Evolutionary conservation across 2,113 vertebrate species (phyloP).

Genomic region (Sylvietta virens): DNA sequence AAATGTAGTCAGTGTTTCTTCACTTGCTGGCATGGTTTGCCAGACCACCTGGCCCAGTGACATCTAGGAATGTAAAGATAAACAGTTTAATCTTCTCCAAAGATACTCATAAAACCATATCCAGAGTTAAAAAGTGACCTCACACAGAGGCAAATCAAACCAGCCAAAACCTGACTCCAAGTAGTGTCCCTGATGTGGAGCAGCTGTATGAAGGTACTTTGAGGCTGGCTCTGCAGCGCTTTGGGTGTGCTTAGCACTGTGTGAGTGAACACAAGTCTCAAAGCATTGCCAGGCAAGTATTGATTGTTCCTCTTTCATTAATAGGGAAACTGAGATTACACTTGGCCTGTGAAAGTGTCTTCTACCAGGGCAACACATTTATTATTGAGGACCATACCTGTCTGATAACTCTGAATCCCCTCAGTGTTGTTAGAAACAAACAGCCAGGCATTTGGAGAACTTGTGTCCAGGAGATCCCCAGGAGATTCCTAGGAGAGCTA

Average conservation of each 20-base stretch:
- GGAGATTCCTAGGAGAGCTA: background rate
- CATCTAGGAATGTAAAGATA: conserved; percentile 18
- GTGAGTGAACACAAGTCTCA: background rate
- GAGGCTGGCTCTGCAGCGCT: background rate
- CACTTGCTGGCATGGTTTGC: conserved; percentile 6
- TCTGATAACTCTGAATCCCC: background rate
- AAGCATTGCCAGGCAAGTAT: background rate
- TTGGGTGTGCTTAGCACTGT: background rate
- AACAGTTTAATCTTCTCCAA: conserved; percentile 3
- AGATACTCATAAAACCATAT: conserved; percentile 1
- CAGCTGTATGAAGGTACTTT: background rate
- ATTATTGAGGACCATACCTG: background rate
- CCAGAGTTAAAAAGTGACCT: conserved; percentile 4
- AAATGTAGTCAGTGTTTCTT: conserved; percentile 13
- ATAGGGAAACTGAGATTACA: background rate
- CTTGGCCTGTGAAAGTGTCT: background rate
- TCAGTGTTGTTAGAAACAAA: background rate
- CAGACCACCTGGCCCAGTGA: conserved; percentile 22
- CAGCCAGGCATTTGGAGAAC: background rate
- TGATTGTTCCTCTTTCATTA: background rate
- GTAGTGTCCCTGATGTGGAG: background rate
- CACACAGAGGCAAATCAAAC: background rate
- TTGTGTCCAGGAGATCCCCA: background rate
- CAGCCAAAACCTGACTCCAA: background rate
- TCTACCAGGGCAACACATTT: background rate